Evolutionary conservation across 2,888 invertebrate species (phyloP).

Genomic region (Diogma glabrata): DNA sequence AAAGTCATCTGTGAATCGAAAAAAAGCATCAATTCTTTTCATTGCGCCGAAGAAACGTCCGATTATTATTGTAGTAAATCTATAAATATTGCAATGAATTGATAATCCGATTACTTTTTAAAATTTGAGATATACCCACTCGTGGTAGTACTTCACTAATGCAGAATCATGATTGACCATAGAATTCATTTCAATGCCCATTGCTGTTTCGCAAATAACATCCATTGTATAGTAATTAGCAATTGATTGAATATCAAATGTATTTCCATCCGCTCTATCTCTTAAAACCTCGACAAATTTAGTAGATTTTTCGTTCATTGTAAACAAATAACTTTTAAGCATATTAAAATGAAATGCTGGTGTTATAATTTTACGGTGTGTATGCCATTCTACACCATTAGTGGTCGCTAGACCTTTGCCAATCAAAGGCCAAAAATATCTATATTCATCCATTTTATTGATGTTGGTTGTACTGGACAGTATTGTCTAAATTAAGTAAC

Average conservation of each 20-base stretch:
- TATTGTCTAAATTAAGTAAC: constrained; percentile 25
- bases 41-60: not conserved
- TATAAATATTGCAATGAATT: not conserved
- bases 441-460: constrained; percentile 36
- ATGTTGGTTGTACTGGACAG: constrained; percentile 35
- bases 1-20: not conserved
- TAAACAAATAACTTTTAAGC: constrained; percentile 56
- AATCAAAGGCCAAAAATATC: constrained; percentile 37
- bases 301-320: constrained; percentile 54
- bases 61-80: not conserved
- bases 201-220: constrained; percentile 53
- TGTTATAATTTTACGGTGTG: constrained; percentile 59
- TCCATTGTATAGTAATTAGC: constrained; percentile 35
- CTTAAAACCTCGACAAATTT: constrained; percentile 38
- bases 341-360: constrained; percentile 74
- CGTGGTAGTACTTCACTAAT: constrained; percentile 49
- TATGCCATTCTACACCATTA: constrained; percentile 46
- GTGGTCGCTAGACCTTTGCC: constrained; percentile 39
- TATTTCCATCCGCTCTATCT: constrained; percentile 37
- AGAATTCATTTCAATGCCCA: constrained; percentile 66
- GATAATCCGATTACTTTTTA: not conserved
- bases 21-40: not conserved
- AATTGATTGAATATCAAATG: constrained; percentile 41
- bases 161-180: constrained; percentile 53
- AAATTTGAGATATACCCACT: not conserved